Evolutionary conservation across 2,797 vertebrate genomes (phyloP), one percentile per base, ranked within the genome.

Genomic region (Enteromius fasciolatus): DNA sequence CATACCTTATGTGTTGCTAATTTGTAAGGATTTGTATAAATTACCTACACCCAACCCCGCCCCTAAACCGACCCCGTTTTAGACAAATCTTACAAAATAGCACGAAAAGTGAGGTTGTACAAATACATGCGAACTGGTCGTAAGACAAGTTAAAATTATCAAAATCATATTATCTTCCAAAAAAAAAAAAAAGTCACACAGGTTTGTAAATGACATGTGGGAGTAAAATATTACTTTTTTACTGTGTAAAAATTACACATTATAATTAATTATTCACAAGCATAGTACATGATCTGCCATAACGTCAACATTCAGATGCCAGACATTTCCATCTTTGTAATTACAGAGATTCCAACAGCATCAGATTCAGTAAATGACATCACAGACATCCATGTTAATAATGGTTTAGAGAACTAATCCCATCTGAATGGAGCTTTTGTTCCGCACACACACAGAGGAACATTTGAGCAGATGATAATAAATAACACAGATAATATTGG

Each of bases 271-370:
- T 78, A 66, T 33, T 64, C 44, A 50, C 76, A 66, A n/a, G 25
- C 10, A 64, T 6, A 78, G 61, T 61, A 64, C 76, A 78, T 78
- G 44, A 78, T 44, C 44, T 78, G 63, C 12, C 52, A 59, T 76
- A 59, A 76, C 0, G 31, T 18, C 63, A 25, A 82, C 59, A 82
- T 59, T 57, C 68, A 54, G 25, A 48, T 28, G 86, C 87, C 80
- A 64, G 69, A 88, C 68, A 87, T 84, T 75, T 48, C 28, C 28
- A 28, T 75, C 69, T 3, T 86, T 85, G 86, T 78, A 48, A 86
- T 80, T 17, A 80, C 77, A 64, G 44, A 72, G n/a, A 76, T 31
- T 6, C 28, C 25, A 66, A 36, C 25, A 12, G 6, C 41, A 20
- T 48, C 25, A 31, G 11, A 50, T 66, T 63, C 76, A 20, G 41